Conservation (phyloP, 2,113 vertebrate species). For the Marmota monax region DNA sequence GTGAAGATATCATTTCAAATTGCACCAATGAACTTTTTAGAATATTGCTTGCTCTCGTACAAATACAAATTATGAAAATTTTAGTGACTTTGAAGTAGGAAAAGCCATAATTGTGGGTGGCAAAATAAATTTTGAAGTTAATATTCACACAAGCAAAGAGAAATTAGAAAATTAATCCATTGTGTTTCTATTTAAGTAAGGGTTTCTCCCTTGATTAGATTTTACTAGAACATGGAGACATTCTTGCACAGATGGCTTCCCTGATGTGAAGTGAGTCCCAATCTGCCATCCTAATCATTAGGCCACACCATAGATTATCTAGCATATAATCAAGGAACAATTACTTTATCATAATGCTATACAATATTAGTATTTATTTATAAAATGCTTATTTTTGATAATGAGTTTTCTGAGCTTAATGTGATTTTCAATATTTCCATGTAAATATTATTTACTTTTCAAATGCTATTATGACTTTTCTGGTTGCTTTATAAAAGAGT, state of each 20-base stretch:
- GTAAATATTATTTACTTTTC: conserved; percentile 32
- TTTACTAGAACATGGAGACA: background rate
- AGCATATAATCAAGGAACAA: background rate
- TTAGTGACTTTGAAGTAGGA: background rate
- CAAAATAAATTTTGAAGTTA: conserved; percentile 26
- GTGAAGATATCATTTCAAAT: background rate
- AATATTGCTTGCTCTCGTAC: background rate
- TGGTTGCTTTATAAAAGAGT: background rate
- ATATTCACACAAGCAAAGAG: background rate
- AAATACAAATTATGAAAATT: conserved; percentile 47
- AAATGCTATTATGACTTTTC: background rate
- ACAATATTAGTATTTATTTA: background rate
- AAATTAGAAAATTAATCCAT: background rate
- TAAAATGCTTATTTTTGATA: conserved; percentile 7
- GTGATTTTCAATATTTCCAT: background rate
- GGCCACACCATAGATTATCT: background rate
- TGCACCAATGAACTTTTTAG: background rate
- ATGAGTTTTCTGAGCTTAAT: background rate
- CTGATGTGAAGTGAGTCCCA: background rate
- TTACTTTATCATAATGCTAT: background rate
- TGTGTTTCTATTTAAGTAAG: conserved; percentile 7
- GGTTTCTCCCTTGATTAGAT: background rate
- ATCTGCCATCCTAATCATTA: background rate
- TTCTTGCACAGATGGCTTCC: background rate
- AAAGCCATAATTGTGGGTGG: background rate